Conservation (phyloP, 2,888 invertebrate genomes). For the Rhingia campestris region DNA sequence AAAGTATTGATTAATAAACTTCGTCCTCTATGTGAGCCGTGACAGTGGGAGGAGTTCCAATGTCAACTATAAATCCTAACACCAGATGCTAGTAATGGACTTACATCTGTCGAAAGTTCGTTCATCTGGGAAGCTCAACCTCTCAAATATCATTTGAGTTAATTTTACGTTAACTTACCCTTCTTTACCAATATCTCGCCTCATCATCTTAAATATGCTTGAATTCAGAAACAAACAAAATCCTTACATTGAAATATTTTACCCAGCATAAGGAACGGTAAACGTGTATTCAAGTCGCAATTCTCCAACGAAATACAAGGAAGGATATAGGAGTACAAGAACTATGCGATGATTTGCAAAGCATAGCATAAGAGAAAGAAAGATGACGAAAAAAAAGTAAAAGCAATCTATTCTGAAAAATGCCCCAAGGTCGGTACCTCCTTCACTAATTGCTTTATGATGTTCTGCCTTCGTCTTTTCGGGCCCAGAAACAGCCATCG, state of each 20-base stretch:
- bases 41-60: not conserved
- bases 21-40: not conserved
- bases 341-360: conserved; percentile 10
- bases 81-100: conserved; percentile 14
- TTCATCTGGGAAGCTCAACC: conserved; percentile 39
- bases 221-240: conserved; percentile 52
- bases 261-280: not conserved
- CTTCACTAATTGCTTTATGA: conserved; percentile 68
- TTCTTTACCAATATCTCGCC: not conserved
- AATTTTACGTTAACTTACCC: conserved; percentile 52
- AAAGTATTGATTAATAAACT: conserved; percentile 51
- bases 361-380: conserved; percentile 16
- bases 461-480: conserved; percentile 53
- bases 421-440: conserved; percentile 69
- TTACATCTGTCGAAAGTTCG: conserved; percentile 47
- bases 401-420: conserved; percentile 67
- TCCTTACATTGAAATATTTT: conserved; percentile 22
- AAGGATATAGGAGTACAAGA: conserved; percentile 9
- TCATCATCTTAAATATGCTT: conserved; percentile 56
- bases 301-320: conserved; percentile 22
- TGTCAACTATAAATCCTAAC: conserved; percentile 2
- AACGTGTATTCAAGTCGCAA: not conserved
- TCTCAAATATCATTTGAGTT: conserved; percentile 52
- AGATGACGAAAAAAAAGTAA: conserved; percentile 33
- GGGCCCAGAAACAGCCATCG: conserved; percentile 24